A percentile compares a stretch with the other conserved stretches of the same genome.
Evolutionary conservation across 2,113 vertebrate species (phyloP).

Genomic region (Chascanopsetta lugubris): DNA sequence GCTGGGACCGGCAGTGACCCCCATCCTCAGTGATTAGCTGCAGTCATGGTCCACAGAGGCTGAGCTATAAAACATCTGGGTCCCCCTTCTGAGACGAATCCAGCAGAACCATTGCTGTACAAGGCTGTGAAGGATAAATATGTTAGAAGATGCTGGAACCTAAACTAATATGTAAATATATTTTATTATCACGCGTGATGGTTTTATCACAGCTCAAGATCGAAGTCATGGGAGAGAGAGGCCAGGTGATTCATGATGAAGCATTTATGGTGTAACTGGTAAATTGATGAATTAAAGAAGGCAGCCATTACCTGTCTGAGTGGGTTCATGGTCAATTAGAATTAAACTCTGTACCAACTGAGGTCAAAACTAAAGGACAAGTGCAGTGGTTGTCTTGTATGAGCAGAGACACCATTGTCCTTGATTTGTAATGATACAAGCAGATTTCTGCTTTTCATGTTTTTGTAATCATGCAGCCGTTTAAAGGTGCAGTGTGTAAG

Average conservation of each 20-base stretch:
- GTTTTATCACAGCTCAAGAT: background rate
- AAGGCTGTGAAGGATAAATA: background rate
- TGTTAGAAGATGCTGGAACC: background rate
- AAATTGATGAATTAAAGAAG: background rate
- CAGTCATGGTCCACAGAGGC: slow-evolving; percentile 18
- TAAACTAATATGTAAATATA: background rate
- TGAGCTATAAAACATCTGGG: slow-evolving; percentile 37
- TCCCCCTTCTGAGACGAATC: slow-evolving; percentile 6
- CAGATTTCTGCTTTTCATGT: background rate
- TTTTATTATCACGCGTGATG: background rate
- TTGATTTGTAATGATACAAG: background rate
- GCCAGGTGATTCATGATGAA: too few relatives aligned
- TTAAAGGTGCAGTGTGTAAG: too few relatives aligned
- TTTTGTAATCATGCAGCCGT: background rate
- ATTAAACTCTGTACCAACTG: too few relatives aligned
- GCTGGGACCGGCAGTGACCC: slow-evolving; percentile 25
- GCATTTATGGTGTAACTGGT: background rate
- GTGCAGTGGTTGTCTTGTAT: too few relatives aligned
- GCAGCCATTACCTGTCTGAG: too few relatives aligned
- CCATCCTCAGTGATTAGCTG: slow-evolving; percentile 45
- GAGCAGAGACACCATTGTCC: too few relatives aligned
- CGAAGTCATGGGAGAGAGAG: background rate
- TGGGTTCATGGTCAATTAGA: too few relatives aligned
- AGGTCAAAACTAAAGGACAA: too few relatives aligned
- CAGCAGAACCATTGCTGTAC: slow-evolving; percentile 2